Conservation (phyloP, 1,140 invertebrate species). For the Diuraphis noxia region DNA sequence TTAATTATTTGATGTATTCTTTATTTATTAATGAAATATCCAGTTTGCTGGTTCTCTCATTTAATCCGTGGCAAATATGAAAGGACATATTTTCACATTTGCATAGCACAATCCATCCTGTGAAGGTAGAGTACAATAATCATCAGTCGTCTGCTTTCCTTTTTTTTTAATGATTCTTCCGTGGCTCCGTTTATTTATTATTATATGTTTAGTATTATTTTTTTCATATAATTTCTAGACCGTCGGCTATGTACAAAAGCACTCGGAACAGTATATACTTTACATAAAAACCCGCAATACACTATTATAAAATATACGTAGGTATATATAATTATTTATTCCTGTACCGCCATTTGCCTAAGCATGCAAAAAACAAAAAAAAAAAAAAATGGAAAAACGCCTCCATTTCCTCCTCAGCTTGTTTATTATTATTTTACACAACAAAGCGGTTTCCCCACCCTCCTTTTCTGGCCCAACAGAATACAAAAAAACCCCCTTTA, state of each 20-base stretch:
- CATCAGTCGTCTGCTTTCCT: slow-evolving; percentile 29
- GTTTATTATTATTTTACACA: slow-evolving; percentile 50
- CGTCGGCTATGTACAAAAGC: slow-evolving; percentile 26
- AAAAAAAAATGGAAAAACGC: slow-evolving; percentile 42
- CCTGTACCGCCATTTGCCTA: slow-evolving; percentile 42
- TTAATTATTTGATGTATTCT: slow-evolving; percentile 35
- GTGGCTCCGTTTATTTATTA: slow-evolving; percentile 37
- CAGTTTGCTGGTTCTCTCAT: slow-evolving; percentile 19
- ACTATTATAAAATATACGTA: slow-evolving; percentile 36
- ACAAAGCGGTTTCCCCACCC: slow-evolving; percentile 47
- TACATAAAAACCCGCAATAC: slow-evolving; percentile 46
- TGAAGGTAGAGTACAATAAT: slow-evolving; percentile 41
- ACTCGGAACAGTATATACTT: slow-evolving; percentile 39
- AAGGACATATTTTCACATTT: slow-evolving; percentile 37
- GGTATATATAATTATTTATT: slow-evolving; percentile 49
- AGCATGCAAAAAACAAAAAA: slow-evolving; percentile 35
- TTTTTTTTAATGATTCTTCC: slow-evolving; percentile 44
- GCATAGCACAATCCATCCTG: slow-evolving; percentile 27
- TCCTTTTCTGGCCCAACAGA: not conserved
- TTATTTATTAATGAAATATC: slow-evolving; percentile 34
- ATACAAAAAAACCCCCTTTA: slow-evolving; percentile 34
- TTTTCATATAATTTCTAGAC: slow-evolving; percentile 40
- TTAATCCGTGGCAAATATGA: slow-evolving; percentile 26
- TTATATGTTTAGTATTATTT: slow-evolving; percentile 22
- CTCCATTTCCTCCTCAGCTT: slow-evolving; percentile 42